These are phyloP conservation scores for Onthophagus taurus DNA, from an alignment of 1,140 invertebrate genomes.

Conservation along the genomic window DNA sequence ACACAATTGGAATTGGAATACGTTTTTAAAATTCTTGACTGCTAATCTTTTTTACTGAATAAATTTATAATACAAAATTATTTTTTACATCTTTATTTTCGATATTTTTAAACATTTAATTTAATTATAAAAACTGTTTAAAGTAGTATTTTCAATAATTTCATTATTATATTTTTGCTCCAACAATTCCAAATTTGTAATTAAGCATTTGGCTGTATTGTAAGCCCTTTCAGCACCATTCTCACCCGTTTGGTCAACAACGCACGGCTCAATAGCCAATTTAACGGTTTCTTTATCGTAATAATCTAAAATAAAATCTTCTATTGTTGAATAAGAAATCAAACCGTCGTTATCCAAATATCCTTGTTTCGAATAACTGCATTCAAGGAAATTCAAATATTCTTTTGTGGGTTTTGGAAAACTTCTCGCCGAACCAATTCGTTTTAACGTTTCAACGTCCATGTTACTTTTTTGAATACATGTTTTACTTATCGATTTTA, in stretches of 20 bases:
- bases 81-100: too few relatives aligned
- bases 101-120: neutral
- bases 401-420: neutral
- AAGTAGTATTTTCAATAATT: neutral
- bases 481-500: conserved; percentile 1
- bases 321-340: conserved; percentile 7
- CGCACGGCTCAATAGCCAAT: conserved; percentile 2
- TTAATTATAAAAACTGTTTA: neutral
- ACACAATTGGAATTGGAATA: conserved; percentile 73
- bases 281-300: conserved; percentile 5
- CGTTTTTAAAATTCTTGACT: conserved; percentile 64
- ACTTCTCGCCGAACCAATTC: neutral
- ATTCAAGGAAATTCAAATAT: conserved; percentile 6
- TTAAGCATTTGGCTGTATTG: conserved; percentile 1
- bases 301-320: conserved; percentile 6
- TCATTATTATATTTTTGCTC: conserved; percentile 5
- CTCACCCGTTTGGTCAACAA: neutral
- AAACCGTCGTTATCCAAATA: conserved; percentile 2
- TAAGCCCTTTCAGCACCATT: conserved; percentile 5
- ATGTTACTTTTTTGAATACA: neutral
- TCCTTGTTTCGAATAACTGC: conserved; percentile 1
- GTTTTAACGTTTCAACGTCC: neutral
- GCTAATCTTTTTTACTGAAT: neutral
- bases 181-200: neutral
- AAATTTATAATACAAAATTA: neutral